These are phyloP conservation scores for Scarus forsteni DNA, from an alignment of 2,797 vertebrate species.

Conservation along the genomic window DNA sequence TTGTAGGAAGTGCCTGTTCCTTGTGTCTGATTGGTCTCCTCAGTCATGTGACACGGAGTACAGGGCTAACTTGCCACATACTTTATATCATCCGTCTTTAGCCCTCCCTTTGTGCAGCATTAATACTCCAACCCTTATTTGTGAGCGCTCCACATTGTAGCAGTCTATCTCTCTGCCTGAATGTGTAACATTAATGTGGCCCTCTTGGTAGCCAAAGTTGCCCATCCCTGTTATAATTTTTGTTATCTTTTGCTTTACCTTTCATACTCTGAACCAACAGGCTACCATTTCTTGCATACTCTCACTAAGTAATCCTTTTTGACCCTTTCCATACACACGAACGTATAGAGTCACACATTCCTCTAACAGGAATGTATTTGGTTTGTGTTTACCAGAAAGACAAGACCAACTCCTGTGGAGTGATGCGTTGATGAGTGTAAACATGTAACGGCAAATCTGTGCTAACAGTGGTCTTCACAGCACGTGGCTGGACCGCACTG, in stretches of 20 bases:
- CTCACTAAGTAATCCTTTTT: constrained; percentile 35
- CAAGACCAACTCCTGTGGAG: constrained; percentile 45
- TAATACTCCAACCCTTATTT: too few relatives aligned
- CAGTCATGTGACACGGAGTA: too few relatives aligned
- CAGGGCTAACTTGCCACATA: too few relatives aligned
- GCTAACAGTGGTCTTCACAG: constrained; percentile 39
- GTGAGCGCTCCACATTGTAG: too few relatives aligned
- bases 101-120: too few relatives aligned
- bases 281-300: constrained; percentile 48
- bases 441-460: constrained; percentile 28
- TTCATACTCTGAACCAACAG: constrained; percentile 1
- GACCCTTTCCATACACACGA: constrained; percentile 26
- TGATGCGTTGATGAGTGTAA: constrained; percentile 37
- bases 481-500: constrained; percentile 28
- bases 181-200: too few relatives aligned
- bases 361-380: constrained; percentile 16
- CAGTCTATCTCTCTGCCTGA: too few relatives aligned
- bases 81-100: too few relatives aligned
- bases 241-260: constrained; percentile 17
- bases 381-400: constrained; percentile 38
- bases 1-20: too few relatives aligned
- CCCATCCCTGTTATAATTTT: too few relatives aligned
- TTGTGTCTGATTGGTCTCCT: too few relatives aligned
- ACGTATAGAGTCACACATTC: constrained; percentile 39
- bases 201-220: too few relatives aligned